These are phyloP conservation scores for Teleopsis dalmanni DNA, from an alignment of 1,140 invertebrate genomes.

Conservation along the genomic window DNA sequence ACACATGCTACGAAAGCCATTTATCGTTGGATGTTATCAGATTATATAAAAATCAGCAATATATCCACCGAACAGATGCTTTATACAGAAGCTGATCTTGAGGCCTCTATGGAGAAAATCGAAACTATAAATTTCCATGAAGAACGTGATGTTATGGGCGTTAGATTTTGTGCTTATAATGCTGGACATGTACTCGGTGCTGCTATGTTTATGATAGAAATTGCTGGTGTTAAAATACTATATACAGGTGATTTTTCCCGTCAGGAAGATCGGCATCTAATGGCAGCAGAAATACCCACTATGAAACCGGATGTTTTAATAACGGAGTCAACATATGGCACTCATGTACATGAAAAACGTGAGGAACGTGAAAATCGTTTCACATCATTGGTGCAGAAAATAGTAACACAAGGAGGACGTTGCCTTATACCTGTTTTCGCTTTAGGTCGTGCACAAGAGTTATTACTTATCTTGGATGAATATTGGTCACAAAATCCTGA, in stretches of 20 bases:
- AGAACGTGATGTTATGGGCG: constrained; percentile 94
- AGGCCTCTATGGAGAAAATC: constrained; percentile 97
- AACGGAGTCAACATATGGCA: constrained; percentile 98
- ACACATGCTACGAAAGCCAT: constrained; percentile 99
- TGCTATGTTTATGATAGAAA: constrained; percentile 99
- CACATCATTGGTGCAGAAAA: constrained; percentile 91
- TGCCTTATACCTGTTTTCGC: constrained; percentile 99
- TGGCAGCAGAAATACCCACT: constrained; percentile 97
- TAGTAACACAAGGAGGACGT: constrained; percentile 89
- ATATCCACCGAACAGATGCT: constrained; percentile 96
- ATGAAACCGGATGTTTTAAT: constrained; percentile 95
- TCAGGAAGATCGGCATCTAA: constrained; percentile 97
- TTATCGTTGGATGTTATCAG: constrained; percentile 95
- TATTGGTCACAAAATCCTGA: constrained; percentile 98
- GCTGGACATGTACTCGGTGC: constrained; percentile 98
- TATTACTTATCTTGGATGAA: constrained; percentile 94
- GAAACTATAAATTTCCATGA: constrained; percentile 98
- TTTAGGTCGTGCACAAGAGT: constrained; percentile 92
- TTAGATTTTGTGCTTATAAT: constrained; percentile 98
- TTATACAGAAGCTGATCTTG: constrained; percentile 94
- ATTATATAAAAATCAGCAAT: constrained; percentile 99
- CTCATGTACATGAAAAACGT: constrained; percentile 96
- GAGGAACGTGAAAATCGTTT: constrained; percentile 94
- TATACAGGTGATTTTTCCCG: constrained; percentile 99
- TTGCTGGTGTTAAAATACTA: constrained; percentile 91